Percentiles rank a stretch among this genome's conserved stretches.
Conservation (phyloP, 1,140 invertebrate genomes). For the Bilobella aurantiaca region DNA sequence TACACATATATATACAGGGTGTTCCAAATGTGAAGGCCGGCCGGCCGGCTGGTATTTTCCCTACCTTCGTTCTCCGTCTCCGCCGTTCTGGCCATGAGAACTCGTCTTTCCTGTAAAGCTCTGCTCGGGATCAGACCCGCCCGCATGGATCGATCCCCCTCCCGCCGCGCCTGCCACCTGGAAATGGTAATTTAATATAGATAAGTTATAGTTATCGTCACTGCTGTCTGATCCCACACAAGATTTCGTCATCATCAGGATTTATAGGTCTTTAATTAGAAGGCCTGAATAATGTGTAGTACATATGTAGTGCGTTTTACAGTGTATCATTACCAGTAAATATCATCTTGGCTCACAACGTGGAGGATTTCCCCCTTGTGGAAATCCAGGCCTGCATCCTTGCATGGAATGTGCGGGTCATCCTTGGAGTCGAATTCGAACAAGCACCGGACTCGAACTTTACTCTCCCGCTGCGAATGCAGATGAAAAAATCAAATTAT, state of each 20-base stretch:
- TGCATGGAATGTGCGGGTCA: conserved; percentile 88
- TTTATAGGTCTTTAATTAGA: no score
- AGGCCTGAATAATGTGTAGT: neutral
- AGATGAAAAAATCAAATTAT: no score
- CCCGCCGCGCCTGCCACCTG: conserved; percentile 87
- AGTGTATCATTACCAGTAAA: conserved; percentile 62
- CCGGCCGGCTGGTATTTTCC: no score
- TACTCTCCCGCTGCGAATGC: conserved; percentile 70
- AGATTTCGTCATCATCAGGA: no score
- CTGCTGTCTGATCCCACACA: no score
- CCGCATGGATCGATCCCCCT: conserved; percentile 76
- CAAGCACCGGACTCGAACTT: conserved; percentile 76
- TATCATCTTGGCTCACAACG: conserved; percentile 89
- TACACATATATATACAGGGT: no score
- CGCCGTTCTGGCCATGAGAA: conserved; percentile 65
- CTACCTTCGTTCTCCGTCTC: no score
- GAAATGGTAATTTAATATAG: conserved; percentile 23
- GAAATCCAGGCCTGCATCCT: conserved; percentile 87
- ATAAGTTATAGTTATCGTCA: no score
- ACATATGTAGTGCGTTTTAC: neutral
- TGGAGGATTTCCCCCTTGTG: conserved; percentile 87
- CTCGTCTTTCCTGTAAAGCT: conserved; percentile 81
- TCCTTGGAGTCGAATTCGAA: conserved; percentile 79
- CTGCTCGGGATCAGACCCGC: conserved; percentile 85
- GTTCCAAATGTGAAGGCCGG: no score